Base-by-base conservation (phyloP, 2,888 invertebrate species). In the Platycheirus albimanus region DNA sequence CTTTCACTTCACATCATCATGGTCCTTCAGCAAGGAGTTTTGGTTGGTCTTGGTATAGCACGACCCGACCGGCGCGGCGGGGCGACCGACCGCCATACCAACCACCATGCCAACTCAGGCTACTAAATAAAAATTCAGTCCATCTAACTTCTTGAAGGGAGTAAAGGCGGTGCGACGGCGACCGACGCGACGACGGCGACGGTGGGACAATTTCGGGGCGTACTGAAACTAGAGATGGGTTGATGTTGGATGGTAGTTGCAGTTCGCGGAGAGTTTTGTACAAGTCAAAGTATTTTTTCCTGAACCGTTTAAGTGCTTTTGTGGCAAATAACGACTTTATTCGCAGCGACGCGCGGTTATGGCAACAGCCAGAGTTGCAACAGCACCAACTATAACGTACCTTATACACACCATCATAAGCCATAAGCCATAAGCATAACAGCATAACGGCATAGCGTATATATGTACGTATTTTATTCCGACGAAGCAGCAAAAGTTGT, bases 261-360 rank as follows among this genome's bases (percentile, higher is more conserved):
- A 17, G 15, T 30, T 15, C 30, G 28, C 30, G 30, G 10, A 54
- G 47, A 83, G 69, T 78, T 74, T 69, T 74, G 69, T 78, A 72
- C 78, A 78, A 83, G 78, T 83, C 83, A 74, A 69, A 78, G 83
- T 72, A 78, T 78, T 78, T 83, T 72, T 83, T 83, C 69, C 69
- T 78, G 83, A 83, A 83, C 78, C 83, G 83, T 83, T 83, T 83
- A 83, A 78, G 83, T 83, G 83, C 78, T 83, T 83, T 78, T 83
- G 83, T 78, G 69, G 83, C 78, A 67, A 74, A 78, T 83, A 83
- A 83, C 83, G 69, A 83, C 83, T 83, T 83, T 83, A 83, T 83
- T 83, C 83, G 67, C 67, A 78, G 66, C 72, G 30, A 4, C 5
- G 30, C 30, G 76, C 56, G 33, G 69, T 74, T 64, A 54, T 41